A percentile compares a stretch with the other conserved stretches of the same genome.
Evolutionary conservation across 64 coral and sea anemone species (phyloP).

Genomic region (Porites australiensis): DNA sequence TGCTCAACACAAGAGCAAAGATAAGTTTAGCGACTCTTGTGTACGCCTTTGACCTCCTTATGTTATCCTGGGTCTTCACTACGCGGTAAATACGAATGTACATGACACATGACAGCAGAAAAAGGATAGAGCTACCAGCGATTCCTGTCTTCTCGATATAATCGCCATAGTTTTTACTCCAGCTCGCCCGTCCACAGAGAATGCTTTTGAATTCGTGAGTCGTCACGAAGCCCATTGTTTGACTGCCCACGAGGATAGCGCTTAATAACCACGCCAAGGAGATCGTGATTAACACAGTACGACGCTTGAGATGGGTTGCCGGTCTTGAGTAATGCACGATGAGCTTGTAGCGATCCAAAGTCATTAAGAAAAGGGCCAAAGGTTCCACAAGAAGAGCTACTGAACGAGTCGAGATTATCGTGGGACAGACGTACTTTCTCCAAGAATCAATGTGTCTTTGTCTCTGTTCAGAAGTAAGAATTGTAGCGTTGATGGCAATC

Average conservation of each 20-base stretch:
- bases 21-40: not conserved
- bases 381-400: not conserved
- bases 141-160: slow-evolving; percentile 1
- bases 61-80: slow-evolving; percentile 1
- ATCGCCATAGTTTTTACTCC: not conserved
- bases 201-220: not conserved
- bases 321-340: slow-evolving; percentile 14
- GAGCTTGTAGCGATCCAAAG: slow-evolving; percentile 19
- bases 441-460: not conserved
- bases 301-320: not conserved
- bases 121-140: not conserved
- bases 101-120: not conserved
- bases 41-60: slow-evolving; percentile 1
- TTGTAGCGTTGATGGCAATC: not conserved
- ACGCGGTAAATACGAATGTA: slow-evolving; percentile 19
- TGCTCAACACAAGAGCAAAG: slow-evolving; percentile 20
- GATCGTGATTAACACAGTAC: not conserved
- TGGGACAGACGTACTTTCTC: not conserved
- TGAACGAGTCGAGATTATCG: slow-evolving; percentile 11
- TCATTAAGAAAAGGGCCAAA: slow-evolving; percentile 2
- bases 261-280: not conserved
- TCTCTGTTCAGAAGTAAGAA: not conserved
- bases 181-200: not conserved
- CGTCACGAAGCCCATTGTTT: too few species aligned
- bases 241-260: not conserved